Evolutionary conservation across 2,113 vertebrate species (phyloP).

Genomic region (Microcebus jonahi): DNA sequence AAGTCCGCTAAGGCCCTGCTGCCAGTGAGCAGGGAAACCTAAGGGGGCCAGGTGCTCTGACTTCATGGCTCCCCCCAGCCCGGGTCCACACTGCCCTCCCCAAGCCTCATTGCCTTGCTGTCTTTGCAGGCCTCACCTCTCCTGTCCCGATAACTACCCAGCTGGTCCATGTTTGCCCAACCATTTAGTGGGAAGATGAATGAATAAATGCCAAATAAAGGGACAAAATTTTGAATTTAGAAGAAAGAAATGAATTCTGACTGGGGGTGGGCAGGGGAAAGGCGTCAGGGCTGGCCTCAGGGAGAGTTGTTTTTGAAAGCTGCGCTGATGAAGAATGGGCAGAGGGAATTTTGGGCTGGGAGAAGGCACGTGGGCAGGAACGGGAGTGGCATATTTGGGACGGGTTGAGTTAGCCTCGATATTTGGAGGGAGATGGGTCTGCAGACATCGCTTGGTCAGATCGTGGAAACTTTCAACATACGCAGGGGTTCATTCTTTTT

Average conservation of each 20-base stretch:
- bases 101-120: too few species aligned
- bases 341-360: background rate
- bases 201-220: background rate
- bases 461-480: background rate
- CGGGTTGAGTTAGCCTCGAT: background rate
- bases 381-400: too few species aligned
- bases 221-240: background rate
- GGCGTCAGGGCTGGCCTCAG: too few species aligned
- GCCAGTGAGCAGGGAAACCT: background rate
- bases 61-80: background rate
- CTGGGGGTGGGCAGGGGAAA: background rate
- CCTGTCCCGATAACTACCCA: background rate
- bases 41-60: rapidly evolving
- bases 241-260: background rate
- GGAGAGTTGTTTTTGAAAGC: background rate
- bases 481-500: background rate
- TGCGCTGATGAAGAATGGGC: background rate
- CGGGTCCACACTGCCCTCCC: rapidly evolving
- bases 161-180: background rate
- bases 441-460: background rate
- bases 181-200: background rate
- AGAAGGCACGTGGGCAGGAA: too few species aligned
- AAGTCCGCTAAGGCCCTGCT: rapidly evolving
- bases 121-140: background rate
- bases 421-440: background rate